Percentiles rank a stretch among this genome's conserved stretches.
Conservation (phyloP, 2,797 vertebrate genomes). For the Alca torda region DNA sequence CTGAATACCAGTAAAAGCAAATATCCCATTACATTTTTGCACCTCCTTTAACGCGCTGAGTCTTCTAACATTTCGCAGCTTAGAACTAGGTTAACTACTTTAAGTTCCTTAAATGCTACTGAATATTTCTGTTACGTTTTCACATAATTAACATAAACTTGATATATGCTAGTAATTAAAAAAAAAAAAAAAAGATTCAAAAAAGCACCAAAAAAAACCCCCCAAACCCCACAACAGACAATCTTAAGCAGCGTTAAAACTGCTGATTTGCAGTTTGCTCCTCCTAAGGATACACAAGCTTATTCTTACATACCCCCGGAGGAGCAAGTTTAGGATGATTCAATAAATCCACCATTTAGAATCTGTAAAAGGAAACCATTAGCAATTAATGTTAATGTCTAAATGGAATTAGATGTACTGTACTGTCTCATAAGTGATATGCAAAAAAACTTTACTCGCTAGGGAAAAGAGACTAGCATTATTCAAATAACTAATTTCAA, state of each 20-base stretch:
- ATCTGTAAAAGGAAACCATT: slow-evolving; percentile 59
- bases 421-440: slow-evolving; percentile 26
- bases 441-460: slow-evolving; percentile 14
- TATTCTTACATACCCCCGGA: slow-evolving; percentile 30
- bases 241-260: slow-evolving; percentile 67
- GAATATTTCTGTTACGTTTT: slow-evolving; percentile 71
- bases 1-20: slow-evolving; percentile 42
- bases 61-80: slow-evolving; percentile 54
- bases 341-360: slow-evolving; percentile 64
- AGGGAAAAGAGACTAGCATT: neutral
- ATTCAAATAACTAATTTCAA: slow-evolving; percentile 40
- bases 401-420: slow-evolving; percentile 25
- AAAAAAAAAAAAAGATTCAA: neutral
- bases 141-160: slow-evolving; percentile 75
- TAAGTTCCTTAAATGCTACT: slow-evolving; percentile 71
- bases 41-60: slow-evolving; percentile 65
- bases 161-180: slow-evolving; percentile 72
- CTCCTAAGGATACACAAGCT: slow-evolving; percentile 26
- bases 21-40: slow-evolving; percentile 27
- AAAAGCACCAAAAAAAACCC: neutral
- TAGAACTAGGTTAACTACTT: slow-evolving; percentile 72
- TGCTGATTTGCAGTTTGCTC: slow-evolving; percentile 69
- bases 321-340: slow-evolving; percentile 55
- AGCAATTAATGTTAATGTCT: slow-evolving; percentile 61
- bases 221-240: neutral